Evolutionary conservation across 2,113 vertebrate species (phyloP), one percentile per base, ranked within the genome.

Genomic region (Lophura nycthemera): DNA sequence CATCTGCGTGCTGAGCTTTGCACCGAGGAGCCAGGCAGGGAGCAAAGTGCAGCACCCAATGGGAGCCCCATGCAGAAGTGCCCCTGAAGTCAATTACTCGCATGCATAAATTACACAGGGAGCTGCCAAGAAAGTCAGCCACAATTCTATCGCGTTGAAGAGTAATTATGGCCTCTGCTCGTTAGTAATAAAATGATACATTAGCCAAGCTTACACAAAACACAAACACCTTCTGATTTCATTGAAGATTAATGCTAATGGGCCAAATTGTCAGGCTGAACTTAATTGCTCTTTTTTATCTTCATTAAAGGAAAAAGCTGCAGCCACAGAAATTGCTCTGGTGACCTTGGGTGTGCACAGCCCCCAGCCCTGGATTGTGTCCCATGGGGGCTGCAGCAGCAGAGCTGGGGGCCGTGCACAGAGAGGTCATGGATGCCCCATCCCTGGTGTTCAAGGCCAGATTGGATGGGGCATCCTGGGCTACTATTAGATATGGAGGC

Each of bases 211-310:
- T 91, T 47, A 21, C 76, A 43, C 77, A 45, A 74, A 92, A 82
- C 83, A 88, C 79, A 88, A 93, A 93, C 95, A 89, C 65, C 94
- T 89, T 80, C 87, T 86, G 96, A 94, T 95, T 96, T 87, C 84
- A 47, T 29, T 83, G 87, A 95, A 95, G 96, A 97, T 96, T 92
- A 92, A 96, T 96, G 84, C 80, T 87, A 94, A 96, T 91, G 92
- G 93, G 88, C 92, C 83, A 95, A 93, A 96, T 95, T 95, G 90
- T 80, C 43, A 84, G 93, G 45, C 78, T 69, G 45, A 72, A 92
- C 76, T 69, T 97, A 96, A 97, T 94, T 97, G 93, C 91, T 96
- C 88, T 91, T 96, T 97, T 97, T 93, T 94, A 97, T 97, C 95
- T 96, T 89, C 90, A 93, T 95, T 90, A 92, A 92, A 17, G 40